Evolutionary conservation across 2,113 vertebrate genomes (phyloP).

Genomic region (Helogale parvula): DNA sequence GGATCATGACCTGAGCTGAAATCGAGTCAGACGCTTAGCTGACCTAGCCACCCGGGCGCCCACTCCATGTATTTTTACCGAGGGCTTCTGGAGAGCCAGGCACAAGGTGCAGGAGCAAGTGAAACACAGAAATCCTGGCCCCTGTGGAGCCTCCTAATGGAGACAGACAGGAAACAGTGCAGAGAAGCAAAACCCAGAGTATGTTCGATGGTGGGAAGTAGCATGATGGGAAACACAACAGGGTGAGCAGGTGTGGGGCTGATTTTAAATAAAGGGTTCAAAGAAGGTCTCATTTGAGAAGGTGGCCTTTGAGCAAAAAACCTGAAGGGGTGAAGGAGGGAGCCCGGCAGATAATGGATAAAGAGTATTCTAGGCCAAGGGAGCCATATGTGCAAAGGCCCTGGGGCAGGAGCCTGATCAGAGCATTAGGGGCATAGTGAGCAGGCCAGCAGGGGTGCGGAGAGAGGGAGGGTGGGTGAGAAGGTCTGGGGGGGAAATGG

Average conservation of each 20-base stretch:
- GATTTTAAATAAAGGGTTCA: not conserved
- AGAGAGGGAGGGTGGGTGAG: not conserved
- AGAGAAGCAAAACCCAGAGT: not conserved
- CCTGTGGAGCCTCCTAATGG: not conserved
- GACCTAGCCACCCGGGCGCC: too few relatives aligned
- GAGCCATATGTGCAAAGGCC: not conserved
- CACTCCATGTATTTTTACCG: too few relatives aligned
- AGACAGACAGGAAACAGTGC: not conserved
- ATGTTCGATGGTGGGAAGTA: too few relatives aligned
- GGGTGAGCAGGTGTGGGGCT: not conserved
- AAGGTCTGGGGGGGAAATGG: not conserved
- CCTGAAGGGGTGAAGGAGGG: not conserved
- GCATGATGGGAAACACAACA: too few relatives aligned
- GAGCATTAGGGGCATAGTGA: too few relatives aligned
- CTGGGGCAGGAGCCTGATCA: not conserved
- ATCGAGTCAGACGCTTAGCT: too few relatives aligned
- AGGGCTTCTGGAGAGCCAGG: not conserved
- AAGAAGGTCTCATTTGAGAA: not conserved
- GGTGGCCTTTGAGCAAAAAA: not conserved
- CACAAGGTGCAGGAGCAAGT: rapidly evolving
- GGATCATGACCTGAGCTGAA: too few relatives aligned
- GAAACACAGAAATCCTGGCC: not conserved
- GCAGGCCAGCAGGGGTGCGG: not conserved
- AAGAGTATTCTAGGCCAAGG: not conserved
- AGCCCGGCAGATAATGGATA: not conserved